Conservation (phyloP, 2,888 invertebrate species). For the Trypoxylon attenuatum region DNA sequence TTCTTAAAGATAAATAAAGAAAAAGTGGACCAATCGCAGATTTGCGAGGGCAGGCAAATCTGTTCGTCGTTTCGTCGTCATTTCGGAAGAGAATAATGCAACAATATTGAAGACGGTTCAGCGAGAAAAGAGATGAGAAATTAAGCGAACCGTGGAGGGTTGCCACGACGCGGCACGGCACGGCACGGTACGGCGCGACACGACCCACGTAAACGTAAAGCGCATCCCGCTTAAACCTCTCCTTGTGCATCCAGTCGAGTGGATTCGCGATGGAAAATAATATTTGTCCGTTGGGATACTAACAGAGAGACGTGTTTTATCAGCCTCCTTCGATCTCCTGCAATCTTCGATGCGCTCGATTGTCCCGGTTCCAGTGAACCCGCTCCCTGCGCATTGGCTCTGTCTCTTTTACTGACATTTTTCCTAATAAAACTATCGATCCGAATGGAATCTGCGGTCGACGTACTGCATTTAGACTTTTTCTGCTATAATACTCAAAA, state of each 20-base stretch:
- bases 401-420: conserved; percentile 1
- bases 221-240: conserved; percentile 47
- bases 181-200: too few species aligned
- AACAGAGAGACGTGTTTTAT: conserved; percentile 43
- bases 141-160: conserved; percentile 57
- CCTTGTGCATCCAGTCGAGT: conserved; percentile 45
- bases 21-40: too few species aligned
- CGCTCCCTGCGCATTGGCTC: conserved; percentile 13
- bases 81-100: conserved; percentile 49
- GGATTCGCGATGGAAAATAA: conserved; percentile 55
- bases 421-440: conserved; percentile 52
- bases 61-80: conserved; percentile 41
- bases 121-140: conserved; percentile 53
- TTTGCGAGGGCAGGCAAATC: conserved; percentile 41
- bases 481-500: not conserved
- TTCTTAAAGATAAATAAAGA: too few species aligned
- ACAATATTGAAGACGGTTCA: conserved; percentile 40
- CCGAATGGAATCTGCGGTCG: too few species aligned
- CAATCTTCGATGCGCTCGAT: conserved; percentile 29
- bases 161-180: conserved; percentile 50
- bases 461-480: not conserved
- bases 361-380: conserved; percentile 30
- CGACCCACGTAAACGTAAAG: conserved; percentile 42
- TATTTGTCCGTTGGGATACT: conserved; percentile 51
- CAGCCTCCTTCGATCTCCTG: conserved; percentile 24